A percentile compares a stretch with the other conserved stretches of the same genome.
These are phyloP conservation scores for Pelochelys cantorii DNA, from an alignment of 2,797 vertebrate genomes.

Conservation along the genomic window DNA sequence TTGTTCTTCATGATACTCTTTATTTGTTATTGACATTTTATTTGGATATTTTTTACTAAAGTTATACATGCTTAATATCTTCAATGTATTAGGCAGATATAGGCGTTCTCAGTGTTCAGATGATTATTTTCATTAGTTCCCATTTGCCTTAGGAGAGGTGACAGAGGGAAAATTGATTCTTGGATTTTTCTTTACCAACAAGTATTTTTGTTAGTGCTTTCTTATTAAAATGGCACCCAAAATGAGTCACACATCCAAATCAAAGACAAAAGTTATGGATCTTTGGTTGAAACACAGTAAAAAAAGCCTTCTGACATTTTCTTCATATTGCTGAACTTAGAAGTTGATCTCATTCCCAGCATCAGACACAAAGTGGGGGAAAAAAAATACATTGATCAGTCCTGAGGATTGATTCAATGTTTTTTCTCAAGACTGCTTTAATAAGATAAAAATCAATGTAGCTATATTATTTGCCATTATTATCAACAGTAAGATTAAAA, in stretches of 20 bases:
- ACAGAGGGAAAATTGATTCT: background rate
- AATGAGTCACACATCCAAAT: background rate
- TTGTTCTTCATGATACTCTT: background rate
- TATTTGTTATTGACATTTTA: background rate
- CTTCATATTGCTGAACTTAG: slow-evolving; percentile 60
- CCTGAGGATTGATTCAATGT: slow-evolving; percentile 63
- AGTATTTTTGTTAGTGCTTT: background rate
- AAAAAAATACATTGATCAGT: slow-evolving; percentile 49
- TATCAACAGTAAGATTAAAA: slow-evolving; percentile 48
- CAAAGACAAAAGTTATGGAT: slow-evolving; percentile 36
- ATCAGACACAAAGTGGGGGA: slow-evolving; percentile 66
- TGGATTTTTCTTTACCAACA: background rate
- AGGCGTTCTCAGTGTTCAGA: background rate
- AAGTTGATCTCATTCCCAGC: slow-evolving; percentile 67
- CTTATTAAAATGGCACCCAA: slow-evolving; percentile 7
- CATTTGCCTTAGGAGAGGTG: background rate
- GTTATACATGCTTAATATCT: background rate
- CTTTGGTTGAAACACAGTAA: slow-evolving; percentile 10
- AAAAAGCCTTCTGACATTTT: slow-evolving; percentile 66
- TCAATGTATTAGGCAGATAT: background rate
- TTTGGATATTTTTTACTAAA: background rate
- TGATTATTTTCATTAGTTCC: background rate
- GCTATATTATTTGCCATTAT: slow-evolving; percentile 48
- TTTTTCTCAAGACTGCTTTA: slow-evolving; percentile 65
- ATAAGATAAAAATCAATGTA: slow-evolving; percentile 71